Base-by-base conservation (phyloP, 1,140 invertebrate genomes). In the Pogonognathellus flavescens region DNA sequence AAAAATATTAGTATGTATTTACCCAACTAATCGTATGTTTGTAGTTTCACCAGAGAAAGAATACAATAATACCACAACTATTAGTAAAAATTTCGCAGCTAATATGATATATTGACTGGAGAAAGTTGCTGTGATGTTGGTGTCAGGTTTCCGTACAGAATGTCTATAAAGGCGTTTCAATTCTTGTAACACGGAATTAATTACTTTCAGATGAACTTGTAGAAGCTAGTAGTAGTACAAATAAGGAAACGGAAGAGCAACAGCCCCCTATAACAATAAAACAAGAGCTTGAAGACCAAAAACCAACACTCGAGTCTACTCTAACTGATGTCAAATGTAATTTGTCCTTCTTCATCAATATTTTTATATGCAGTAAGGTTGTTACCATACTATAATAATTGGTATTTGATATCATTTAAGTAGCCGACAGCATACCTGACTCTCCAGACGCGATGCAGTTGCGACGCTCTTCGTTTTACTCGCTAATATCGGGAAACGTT, bases 381-480 rank as follows among this genome's bases (percentile, higher is more conserved):
- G 2, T 31, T 41, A 16, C 10, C n/a, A 49, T 49, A n/a, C n/a
- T n/a, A n/a, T n/a, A n/a, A n/a, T n/a, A n/a, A n/a, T n/a, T n/a
- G n/a, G n/a, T n/a, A n/a, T n/a, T 41, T 41, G 31, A 41, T 41
- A 41, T 1, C 31, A 41, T 41, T 41, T 41, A 41, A 41, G 31
- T 41, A 76, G 70, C 6, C 8, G 86, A 88, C 50, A 88, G 88
- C 70, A 60, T 88, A 18, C 88, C 86, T 7, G 84, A 83, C 20
- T 41, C 80, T 72, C 83, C 86, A 16, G 88, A 88, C 60, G 84
- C 82, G 9, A 88, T 89, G 87, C 87, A 89, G 41, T 80, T 88
- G 13, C 72, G 87, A n/a, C 85, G 87, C 8, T 87, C 87, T n/a
- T 86, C 84, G 13, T 89, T 89, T 59, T 89, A 89, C 66, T 88